Percentiles rank a stretch among this genome's conserved stretches.
Evolutionary conservation across 2,888 invertebrate genomes (phyloP).

Genomic region (Hylaea fasciaria): DNA sequence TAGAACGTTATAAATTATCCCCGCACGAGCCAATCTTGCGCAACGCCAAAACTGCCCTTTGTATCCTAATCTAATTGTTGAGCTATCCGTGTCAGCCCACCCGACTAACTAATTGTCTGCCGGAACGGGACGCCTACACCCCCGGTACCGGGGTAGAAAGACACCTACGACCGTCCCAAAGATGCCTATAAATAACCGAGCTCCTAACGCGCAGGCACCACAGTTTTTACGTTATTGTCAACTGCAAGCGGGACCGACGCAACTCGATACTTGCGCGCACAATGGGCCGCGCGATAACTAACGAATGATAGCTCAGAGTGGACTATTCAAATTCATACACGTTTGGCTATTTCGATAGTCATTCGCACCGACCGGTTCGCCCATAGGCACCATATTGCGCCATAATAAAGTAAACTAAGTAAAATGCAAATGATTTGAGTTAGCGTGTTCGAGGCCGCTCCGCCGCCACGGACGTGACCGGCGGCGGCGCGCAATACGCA

Average conservation of each 20-base stretch:
- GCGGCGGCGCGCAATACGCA: slow-evolving; percentile 17
- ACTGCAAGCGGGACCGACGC: slow-evolving; percentile 28
- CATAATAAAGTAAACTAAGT: slow-evolving; percentile 34
- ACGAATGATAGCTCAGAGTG: slow-evolving; percentile 37
- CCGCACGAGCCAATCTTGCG: slow-evolving; percentile 35
- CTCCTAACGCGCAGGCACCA: slow-evolving; percentile 78
- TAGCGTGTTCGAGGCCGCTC: slow-evolving; percentile 20
- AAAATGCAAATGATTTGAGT: slow-evolving; percentile 38
- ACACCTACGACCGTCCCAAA: slow-evolving; percentile 54
- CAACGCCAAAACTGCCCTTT: slow-evolving; percentile 36
- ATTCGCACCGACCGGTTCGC: slow-evolving; percentile 29
- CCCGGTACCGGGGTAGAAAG: slow-evolving; percentile 39
- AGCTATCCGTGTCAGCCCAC: slow-evolving; percentile 56
- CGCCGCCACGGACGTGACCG: neutral
- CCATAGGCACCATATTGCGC: slow-evolving; percentile 28
- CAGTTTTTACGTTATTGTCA: slow-evolving; percentile 54
- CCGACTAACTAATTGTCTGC: slow-evolving; percentile 62
- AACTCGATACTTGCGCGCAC: slow-evolving; percentile 57
- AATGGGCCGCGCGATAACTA: slow-evolving; percentile 35
- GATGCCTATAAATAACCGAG: slow-evolving; percentile 76
- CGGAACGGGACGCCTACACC: slow-evolving; percentile 45
- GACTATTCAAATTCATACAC: slow-evolving; percentile 32
- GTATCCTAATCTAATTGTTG: slow-evolving; percentile 47
- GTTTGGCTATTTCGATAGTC: slow-evolving; percentile 35
- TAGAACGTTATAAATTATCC: slow-evolving; percentile 29